Base-by-base conservation (phyloP, 2,113 vertebrate species). In the Pterocles gutturalis region DNA sequence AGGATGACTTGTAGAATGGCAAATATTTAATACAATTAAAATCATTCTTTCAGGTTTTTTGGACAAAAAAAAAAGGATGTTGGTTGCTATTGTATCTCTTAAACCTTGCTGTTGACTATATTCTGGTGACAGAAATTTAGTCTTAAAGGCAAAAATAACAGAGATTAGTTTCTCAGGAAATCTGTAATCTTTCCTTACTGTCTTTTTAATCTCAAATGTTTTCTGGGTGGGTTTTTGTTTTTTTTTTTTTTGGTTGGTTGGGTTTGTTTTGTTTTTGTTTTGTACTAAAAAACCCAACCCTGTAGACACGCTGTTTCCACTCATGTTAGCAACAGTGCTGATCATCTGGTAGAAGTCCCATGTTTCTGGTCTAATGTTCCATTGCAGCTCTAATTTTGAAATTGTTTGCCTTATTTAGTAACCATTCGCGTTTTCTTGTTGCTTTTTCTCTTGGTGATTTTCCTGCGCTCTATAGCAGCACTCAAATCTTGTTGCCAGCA, bases 331-430 rank as follows among this genome's bases (percentile, higher is more conserved):
- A 76, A 20, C 11, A 45, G 26, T 75, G 26, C 18, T 61, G 28
- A 73, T 80, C 54, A 93, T 66, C 55, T 93, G 89, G 58, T 86
- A 3, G 31, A 77, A 70, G 9, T 75, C 29, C 16, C 3, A 0
- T 46, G 4, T 81, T 89, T 82, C 28, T 91, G 38, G 71, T 64
- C 21, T 94, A 57, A 72, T 71, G 36, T 75, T 53, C 24, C 45
- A 43, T n/a, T 93, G 90, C 58, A 90, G 48, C 28, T 92, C 19
- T 66, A 54, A 77, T 92, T 79, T 79, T 88, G 66, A 69, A 72
- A 49, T 51, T 18, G 19, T 79, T 84, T 94, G 16, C 89, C 90
- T 86, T 96, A 72, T 89, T 97, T 95, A 93, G 88, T 77, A 95
- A 93, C n/a, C 22, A 8, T 49, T 76, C 64, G 41, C 48, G 38